Base-by-base conservation (phyloP, 2,888 invertebrate species). In the Caenorhabditis imperialis region DNA sequence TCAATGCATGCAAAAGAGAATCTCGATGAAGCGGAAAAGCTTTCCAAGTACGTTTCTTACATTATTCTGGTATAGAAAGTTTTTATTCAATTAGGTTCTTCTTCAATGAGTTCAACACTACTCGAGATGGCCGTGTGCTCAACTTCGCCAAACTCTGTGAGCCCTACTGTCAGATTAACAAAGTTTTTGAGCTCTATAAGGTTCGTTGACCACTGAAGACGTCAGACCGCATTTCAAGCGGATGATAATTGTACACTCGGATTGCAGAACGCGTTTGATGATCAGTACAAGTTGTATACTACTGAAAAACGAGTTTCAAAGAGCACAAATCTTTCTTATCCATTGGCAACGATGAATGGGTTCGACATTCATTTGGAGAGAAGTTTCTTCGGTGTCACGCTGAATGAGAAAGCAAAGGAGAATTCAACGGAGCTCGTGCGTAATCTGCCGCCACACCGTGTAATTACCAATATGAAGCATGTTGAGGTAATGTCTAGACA, bases 81-180 rank as follows among this genome's bases (percentile, higher is more conserved):
- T 12, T 8, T 38, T 8, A 30, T 50, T 37, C 25, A 45, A 55
- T 38, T 54, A 72, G 71, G 3, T 73, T 73, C 40, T 63, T 69
- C 35, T 63, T 62, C 58, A 53, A 73, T 35, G 58, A 69, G 14
- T 76, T 73, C 50, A 69, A 61, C 18, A 51, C 61, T 8, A 58
- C 48, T 18, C 60, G 69, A 20, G 58, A 74, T 6, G 74, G 51
- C 14, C 38, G 75, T 27, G 30, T 25, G 16, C 58, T 75, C 37
- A 69, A 71, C 6, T 87, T 84, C 48, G 18, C 30, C 20, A 77
- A 85, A 8, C 78, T 87, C 48, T 87, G 87, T 77, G 74, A 81
- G 37, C 86, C 86, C 1, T 87, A 84, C 70, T 87, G 87, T 70
- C 75, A 78, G 12, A 79, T 84, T 38, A 86, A 87, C 73, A 75